Evolutionary conservation across 1,140 invertebrate genomes (phyloP).

Genomic region (Drosophila funebris): DNA sequence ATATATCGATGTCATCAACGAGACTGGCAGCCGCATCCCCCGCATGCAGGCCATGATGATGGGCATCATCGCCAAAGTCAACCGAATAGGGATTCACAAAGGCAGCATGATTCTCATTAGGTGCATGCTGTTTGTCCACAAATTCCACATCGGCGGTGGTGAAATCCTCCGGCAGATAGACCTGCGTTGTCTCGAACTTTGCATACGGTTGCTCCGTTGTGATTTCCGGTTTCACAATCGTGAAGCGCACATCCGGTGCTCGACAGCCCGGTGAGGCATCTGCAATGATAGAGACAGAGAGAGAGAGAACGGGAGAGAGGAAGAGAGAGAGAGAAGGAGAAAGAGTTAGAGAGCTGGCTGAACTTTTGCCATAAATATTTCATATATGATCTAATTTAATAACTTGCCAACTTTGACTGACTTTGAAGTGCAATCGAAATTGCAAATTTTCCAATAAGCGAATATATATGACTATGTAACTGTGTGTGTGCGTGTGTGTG

Average conservation of each 20-base stretch:
- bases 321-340: background rate
- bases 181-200: conserved; percentile 82
- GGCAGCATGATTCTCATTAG: conserved; percentile 69
- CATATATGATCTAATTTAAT: conserved; percentile 79
- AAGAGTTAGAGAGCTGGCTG: background rate
- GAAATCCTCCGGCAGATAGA: conserved; percentile 81
- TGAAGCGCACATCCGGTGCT: conserved; percentile 82
- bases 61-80: conserved; percentile 65
- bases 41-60: conserved; percentile 51
- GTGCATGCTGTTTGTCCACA: conserved; percentile 70
- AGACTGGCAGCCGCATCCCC: conserved; percentile 65
- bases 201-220: conserved; percentile 82
- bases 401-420: conserved; percentile 69
- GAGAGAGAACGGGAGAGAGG: too few relatives aligned
- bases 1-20: conserved; percentile 60
- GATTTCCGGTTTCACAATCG: conserved; percentile 77
- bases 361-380: conserved; percentile 75
- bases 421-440: conserved; percentile 79
- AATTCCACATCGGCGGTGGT: conserved; percentile 82
- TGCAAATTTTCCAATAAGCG: conserved; percentile 63
- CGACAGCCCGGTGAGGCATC: conserved; percentile 82
- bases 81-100: conserved; percentile 79
- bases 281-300: conserved; percentile 35
- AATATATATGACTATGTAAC: background rate
- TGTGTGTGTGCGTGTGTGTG: background rate